Percentiles rank a stretch among this genome's conserved stretches.
phyloP scores from a whole-genome alignment of 2,888 invertebrate genomes.

The Parnassius smintheus region DNA sequence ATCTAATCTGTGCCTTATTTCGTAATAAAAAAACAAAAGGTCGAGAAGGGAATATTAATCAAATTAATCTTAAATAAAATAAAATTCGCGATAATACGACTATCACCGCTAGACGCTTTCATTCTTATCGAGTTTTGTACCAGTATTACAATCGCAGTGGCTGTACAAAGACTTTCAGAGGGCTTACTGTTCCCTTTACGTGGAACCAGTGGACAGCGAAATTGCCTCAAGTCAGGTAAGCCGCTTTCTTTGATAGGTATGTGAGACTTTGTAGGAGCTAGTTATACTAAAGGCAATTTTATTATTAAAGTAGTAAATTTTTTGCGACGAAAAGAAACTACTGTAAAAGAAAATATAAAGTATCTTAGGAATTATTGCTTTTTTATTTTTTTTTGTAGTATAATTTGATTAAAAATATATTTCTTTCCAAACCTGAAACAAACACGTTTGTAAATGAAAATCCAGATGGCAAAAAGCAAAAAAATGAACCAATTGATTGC shows the following conservation, averaged over 20 bases:
- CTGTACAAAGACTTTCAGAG: constrained; percentile 61
- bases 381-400: too few relatives aligned
- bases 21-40: too few relatives aligned
- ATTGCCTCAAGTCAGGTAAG: constrained; percentile 75
- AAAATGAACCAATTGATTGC: too few relatives aligned
- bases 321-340: neutral
- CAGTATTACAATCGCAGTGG: constrained; percentile 30
- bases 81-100: neutral
- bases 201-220: constrained; percentile 74
- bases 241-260: constrained; percentile 70
- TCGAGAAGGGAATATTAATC: too few relatives aligned
- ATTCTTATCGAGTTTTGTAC: constrained; percentile 3
- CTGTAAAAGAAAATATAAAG: neutral
- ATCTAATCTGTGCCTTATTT: too few relatives aligned
- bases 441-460: too few relatives aligned
- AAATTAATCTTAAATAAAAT: neutral
- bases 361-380: too few relatives aligned
- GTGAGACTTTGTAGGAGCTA: constrained; percentile 33
- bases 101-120: neutral
- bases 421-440: too few relatives aligned
- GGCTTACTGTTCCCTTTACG: constrained; percentile 64
- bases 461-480: too few relatives aligned
- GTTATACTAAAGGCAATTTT: constrained; percentile 32
- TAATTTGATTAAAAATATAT: too few relatives aligned
- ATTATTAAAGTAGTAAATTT: constrained; percentile 5